Evolutionary conservation across 2,797 vertebrate species (phyloP), one percentile per base, ranked within the genome.

Genomic region (Spinus olivaceus): DNA sequence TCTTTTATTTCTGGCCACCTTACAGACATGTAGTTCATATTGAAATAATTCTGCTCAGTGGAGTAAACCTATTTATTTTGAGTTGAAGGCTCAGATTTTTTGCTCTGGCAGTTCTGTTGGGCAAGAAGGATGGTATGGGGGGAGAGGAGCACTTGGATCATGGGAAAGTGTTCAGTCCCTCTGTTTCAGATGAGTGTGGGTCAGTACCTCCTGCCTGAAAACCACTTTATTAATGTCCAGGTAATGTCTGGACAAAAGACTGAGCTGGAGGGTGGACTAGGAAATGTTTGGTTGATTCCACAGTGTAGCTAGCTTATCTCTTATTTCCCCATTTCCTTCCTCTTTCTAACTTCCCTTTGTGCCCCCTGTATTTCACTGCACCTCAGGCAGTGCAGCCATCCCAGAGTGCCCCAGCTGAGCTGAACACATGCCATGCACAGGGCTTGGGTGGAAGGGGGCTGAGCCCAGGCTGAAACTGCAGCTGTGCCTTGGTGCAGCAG

Each of bases 381-480:
- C 13, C 18, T 46, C 50, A 14, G 53, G 4, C 39, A 14, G 33
- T 18, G 66, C 66, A 57, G 51, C 0, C 54, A 47, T 15, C 35
- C 50, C 0, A 0, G 74, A 8, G 14, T 53, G n/a, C 33, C 37
- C n/a, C 53, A 44, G 41, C 76, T 51, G 71, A 49, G 57, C 59
- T 54, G 35, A 21, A 6, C 18, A 17, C 0, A 1, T 33, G 39
- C 19, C 1, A 0, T 5, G 35, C 12, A 3, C 35, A 33, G 41
- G 47, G 35, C 28, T n/a, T 18, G 78, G 17, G 4, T 30, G 49
- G 25, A 21, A 71, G 28, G 21, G 28, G 8, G 2, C 56, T 32
- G 12, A 21, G 12, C 33, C 69, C 66, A 54, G 33, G 17, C 56
- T 76, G 67, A 72, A 56, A 15, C 1, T 23, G 30, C 54, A 61